Evolutionary conservation across 2,113 vertebrate species (phyloP).

Genomic region (Lontra canadensis): DNA sequence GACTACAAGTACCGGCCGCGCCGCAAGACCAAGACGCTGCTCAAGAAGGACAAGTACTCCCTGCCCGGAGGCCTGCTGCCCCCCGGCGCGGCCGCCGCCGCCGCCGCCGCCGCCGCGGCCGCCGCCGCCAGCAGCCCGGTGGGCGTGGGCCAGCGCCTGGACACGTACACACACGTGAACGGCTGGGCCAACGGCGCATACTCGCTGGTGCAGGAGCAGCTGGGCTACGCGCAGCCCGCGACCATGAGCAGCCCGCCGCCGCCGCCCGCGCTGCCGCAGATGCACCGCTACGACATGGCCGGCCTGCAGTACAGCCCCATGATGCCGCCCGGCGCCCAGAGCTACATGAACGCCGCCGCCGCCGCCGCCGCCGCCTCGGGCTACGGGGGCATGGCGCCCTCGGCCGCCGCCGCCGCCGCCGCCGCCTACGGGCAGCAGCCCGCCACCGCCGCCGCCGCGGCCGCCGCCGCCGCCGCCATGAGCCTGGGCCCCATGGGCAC

Average conservation of each 20-base stretch:
- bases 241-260: slow-evolving; percentile 91
- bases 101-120: slow-evolving; percentile 84
- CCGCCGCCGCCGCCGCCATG: slow-evolving; percentile 87
- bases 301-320: slow-evolving; percentile 97
- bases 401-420: slow-evolving; percentile 84
- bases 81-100: slow-evolving; percentile 86
- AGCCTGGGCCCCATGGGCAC: slow-evolving; percentile 93
- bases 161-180: slow-evolving; percentile 97
- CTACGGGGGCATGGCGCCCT: slow-evolving; percentile 89
- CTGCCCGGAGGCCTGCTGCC: slow-evolving; percentile 93
- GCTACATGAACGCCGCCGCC: slow-evolving; percentile 95
- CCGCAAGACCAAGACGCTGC: slow-evolving; percentile 98
- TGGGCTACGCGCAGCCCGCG: slow-evolving; percentile 95
- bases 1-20: slow-evolving; percentile 99
- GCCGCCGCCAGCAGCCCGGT: slow-evolving; percentile 90
- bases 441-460: slow-evolving; percentile 76
- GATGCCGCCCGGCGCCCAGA: slow-evolving; percentile 96
- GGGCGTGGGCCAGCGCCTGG: slow-evolving; percentile 96
- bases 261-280: slow-evolving; percentile 93
- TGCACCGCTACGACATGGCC: slow-evolving; percentile 98
- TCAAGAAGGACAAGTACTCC: slow-evolving; percentile 99
- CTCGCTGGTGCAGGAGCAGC: slow-evolving; percentile 97
- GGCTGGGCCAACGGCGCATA: slow-evolving; percentile 98
- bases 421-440: slow-evolving; percentile 92
- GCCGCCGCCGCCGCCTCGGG: slow-evolving; percentile 93